A percentile compares a stretch with the other conserved stretches of the same genome.
These are phyloP conservation scores for Aphidius ervi DNA, from an alignment of 1,140 invertebrate genomes.

Conservation along the genomic window DNA sequence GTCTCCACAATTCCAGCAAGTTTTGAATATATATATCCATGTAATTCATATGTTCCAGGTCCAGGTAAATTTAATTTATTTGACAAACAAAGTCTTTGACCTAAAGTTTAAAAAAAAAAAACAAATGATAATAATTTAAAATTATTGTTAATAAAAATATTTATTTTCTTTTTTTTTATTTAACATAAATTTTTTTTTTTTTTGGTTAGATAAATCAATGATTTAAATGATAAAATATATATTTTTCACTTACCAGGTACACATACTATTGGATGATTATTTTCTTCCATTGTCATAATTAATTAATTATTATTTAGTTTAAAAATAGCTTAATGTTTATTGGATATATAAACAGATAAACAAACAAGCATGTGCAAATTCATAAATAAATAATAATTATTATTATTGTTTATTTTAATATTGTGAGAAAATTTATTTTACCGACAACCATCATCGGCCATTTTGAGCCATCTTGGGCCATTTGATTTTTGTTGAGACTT, in stretches of 20 bases:
- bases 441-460: too few relatives aligned
- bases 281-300: not conserved
- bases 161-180: not conserved
- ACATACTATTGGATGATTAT: not conserved
- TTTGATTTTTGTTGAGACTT: too few relatives aligned
- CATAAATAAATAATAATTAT: too few relatives aligned
- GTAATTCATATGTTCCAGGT: conserved; percentile 75
- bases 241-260: not conserved
- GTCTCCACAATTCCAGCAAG: conserved; percentile 72
- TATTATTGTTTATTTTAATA: too few relatives aligned
- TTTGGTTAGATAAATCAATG: too few relatives aligned
- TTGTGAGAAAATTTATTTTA: too few relatives aligned
- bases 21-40: conserved; percentile 81
- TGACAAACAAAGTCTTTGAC: conserved; percentile 67
- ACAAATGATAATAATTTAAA: not conserved
- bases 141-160: not conserved
- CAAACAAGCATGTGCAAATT: too few relatives aligned
- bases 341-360: too few relatives aligned
- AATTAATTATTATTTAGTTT: not conserved
- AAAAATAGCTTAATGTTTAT: too few relatives aligned
- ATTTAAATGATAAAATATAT: not conserved
- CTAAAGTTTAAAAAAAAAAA: conserved; percentile 40
- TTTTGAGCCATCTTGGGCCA: too few relatives aligned
- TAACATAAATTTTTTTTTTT: not conserved
- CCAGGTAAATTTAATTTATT: conserved; percentile 66